phyloP scores from a whole-genome alignment of 2,113 vertebrate genomes.

The Pseudorectes ferrugineus region DNA sequence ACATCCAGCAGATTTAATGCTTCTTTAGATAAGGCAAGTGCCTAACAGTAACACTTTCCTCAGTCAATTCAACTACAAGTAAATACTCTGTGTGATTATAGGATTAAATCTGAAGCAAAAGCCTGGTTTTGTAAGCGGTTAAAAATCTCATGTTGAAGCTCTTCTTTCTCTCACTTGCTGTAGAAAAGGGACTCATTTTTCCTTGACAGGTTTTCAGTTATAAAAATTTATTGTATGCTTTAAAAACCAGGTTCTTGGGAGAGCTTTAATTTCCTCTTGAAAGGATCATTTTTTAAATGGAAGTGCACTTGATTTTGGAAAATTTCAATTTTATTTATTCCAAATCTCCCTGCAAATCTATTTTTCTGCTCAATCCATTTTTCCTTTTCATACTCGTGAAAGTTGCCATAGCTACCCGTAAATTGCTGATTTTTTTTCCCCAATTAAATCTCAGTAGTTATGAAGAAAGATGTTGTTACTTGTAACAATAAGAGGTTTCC shows the following conservation, averaged over 20 bases:
- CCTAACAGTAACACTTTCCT: conserved; percentile 18
- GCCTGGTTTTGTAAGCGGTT: conserved; percentile 12
- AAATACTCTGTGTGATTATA: conserved; percentile 38
- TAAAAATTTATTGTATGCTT: not conserved
- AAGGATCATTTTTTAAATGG: not conserved
- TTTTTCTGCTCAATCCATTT: conserved; percentile 3
- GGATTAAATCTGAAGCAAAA: conserved; percentile 45
- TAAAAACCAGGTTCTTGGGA: not conserved
- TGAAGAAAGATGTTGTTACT: not conserved
- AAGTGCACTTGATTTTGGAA: not conserved
- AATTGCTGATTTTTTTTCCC: not conserved
- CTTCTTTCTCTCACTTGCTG: not conserved
- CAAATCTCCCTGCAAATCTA: not conserved
- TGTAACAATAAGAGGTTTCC: not conserved
- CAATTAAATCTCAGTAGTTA: not conserved
- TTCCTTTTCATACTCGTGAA: not conserved
- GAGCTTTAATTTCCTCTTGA: not conserved
- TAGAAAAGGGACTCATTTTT: conserved; percentile 9
- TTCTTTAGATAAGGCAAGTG: not conserved
- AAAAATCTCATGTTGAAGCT: conserved; percentile 11
- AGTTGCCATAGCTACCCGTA: conserved; percentile 26
- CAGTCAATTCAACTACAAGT: conserved; percentile 26
- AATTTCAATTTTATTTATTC: not conserved
- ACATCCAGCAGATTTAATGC: conserved; percentile 27
- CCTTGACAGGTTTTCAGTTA: not conserved